Percentiles rank a stretch among this genome's conserved stretches.
These are phyloP conservation scores for Brachyalestes nurse DNA, from an alignment of 2,797 vertebrate genomes.

Conservation along the genomic window DNA sequence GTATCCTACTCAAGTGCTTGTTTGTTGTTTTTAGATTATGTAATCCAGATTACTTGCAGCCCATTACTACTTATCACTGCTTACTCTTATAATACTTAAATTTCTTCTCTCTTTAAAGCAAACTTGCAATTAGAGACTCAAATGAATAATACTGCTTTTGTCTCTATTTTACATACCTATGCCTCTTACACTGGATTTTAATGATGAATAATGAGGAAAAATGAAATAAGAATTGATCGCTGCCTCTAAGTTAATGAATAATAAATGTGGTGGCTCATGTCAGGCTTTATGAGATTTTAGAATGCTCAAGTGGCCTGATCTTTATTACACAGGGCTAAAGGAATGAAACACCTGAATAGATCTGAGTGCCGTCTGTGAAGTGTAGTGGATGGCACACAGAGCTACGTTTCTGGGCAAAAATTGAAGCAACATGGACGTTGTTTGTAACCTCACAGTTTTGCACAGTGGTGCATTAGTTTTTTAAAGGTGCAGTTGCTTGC, in stretches of 20 bases:
- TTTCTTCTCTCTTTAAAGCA: too few relatives aligned
- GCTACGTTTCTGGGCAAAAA: not conserved
- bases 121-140: not conserved
- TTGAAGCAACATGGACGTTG: not conserved
- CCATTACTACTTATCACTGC: not conserved
- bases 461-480: not conserved
- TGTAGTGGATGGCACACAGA: not conserved
- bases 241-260: slow-evolving; percentile 10
- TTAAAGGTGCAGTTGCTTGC: not conserved
- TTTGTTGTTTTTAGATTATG: too few relatives aligned
- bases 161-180: not conserved
- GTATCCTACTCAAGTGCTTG: too few relatives aligned
- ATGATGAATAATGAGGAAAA: not conserved
- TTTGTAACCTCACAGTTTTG: not conserved
- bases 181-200: not conserved
- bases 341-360: not conserved
- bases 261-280: slow-evolving; percentile 11
- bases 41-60: too few relatives aligned
- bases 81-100: not conserved
- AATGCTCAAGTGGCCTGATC: not conserved
- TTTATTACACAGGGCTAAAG: not conserved
- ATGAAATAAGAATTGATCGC: not conserved
- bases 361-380: not conserved
- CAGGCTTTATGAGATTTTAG: not conserved
- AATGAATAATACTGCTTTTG: too few relatives aligned